phyloP scores from a whole-genome alignment of 2,113 vertebrate species.

The Australoheros scitulus region DNA sequence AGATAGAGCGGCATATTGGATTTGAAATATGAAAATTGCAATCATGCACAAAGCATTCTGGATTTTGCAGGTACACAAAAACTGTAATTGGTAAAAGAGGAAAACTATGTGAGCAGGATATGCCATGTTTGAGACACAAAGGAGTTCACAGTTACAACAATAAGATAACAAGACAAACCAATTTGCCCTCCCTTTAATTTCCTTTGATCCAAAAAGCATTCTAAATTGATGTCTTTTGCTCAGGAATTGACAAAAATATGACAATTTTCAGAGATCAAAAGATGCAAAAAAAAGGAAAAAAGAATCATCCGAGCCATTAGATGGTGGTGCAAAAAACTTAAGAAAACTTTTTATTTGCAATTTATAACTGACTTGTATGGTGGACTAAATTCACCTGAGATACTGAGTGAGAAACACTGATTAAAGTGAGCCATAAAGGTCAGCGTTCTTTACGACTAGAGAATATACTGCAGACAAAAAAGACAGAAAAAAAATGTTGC shows the following conservation, averaged over 20 bases:
- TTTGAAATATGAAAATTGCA: slow-evolving; percentile 56
- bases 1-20: slow-evolving; percentile 37
- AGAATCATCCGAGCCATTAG: not conserved
- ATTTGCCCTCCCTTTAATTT: slow-evolving; percentile 12
- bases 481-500: not conserved
- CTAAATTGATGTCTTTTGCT: not conserved
- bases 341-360: not conserved
- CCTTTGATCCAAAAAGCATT: slow-evolving; percentile 8
- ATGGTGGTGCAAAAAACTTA: not conserved
- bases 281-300: not conserved
- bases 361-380: not conserved
- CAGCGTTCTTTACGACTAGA: not conserved
- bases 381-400: not conserved
- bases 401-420: not conserved
- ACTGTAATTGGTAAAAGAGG: slow-evolving; percentile 23
- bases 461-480: not conserved
- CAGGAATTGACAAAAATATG: not conserved
- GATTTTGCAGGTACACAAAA: slow-evolving; percentile 45
- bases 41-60: slow-evolving; percentile 31
- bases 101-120: slow-evolving; percentile 1
- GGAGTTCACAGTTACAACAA: not conserved
- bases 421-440: not conserved
- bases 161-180: slow-evolving; percentile 27
- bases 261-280: not conserved
- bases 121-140: slow-evolving; percentile 31